Evolutionary conservation across 2,797 vertebrate species (phyloP).

Genomic region (Danio jaintianensis): DNA sequence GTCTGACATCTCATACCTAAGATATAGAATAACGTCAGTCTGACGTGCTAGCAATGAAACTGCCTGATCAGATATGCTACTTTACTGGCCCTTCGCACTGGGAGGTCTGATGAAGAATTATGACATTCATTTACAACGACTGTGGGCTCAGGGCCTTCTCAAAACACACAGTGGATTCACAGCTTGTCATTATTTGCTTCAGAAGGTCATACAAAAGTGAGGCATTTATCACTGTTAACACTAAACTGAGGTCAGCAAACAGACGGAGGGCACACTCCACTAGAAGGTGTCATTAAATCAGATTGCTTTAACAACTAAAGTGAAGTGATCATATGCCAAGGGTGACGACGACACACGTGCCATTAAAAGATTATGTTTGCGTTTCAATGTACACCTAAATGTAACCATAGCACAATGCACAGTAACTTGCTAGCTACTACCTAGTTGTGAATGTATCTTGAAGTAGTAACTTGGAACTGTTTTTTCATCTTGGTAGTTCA

Average conservation of each 20-base stretch:
- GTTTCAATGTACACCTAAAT: too few relatives aligned
- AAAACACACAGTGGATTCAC: constrained; percentile 42
- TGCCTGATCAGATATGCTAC: constrained; percentile 3
- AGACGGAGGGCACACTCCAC: constrained; percentile 22
- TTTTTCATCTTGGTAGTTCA: too few relatives aligned
- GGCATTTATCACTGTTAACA: constrained; percentile 19
- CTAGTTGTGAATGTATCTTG: too few relatives aligned
- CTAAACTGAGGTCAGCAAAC: constrained; percentile 9
- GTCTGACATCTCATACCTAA: constrained; percentile 2
- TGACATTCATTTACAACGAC: constrained; percentile 28
- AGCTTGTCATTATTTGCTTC: constrained; percentile 32
- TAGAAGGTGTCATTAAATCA: constrained; percentile 6
- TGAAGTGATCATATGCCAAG: not conserved
- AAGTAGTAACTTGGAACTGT: too few relatives aligned
- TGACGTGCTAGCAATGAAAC: not conserved
- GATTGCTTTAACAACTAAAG: not conserved
- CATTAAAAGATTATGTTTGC: not conserved
- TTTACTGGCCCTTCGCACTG: constrained; percentile 25
- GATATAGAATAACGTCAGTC: constrained; percentile 12
- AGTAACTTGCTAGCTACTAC: too few relatives aligned
- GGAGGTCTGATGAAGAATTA: constrained; percentile 49
- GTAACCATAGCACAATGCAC: too few relatives aligned
- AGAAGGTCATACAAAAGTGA: constrained; percentile 22
- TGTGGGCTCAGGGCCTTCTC: constrained; percentile 17
- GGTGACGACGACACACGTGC: too few relatives aligned